Conservation (phyloP, 2,797 vertebrate genomes). For the Aulostomus chinensis region DNA sequence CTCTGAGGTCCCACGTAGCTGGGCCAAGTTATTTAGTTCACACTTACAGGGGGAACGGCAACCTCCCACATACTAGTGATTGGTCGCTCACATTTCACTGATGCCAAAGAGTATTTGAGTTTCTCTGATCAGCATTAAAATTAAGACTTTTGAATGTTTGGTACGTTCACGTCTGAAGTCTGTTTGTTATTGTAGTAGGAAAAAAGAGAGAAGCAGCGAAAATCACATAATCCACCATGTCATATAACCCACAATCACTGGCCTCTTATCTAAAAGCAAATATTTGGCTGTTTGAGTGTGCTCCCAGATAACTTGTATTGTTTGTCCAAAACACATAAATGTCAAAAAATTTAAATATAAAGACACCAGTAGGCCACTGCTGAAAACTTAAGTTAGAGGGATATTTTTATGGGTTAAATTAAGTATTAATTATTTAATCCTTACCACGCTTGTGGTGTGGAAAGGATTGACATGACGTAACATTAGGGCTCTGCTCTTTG, state of each 20-base stretch:
- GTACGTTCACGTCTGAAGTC: conserved; percentile 2
- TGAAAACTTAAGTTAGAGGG: too few relatives aligned
- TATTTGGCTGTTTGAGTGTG: conserved; percentile 68
- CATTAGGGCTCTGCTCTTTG: too few relatives aligned
- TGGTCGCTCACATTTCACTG: too few relatives aligned
- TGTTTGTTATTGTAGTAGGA: conserved; percentile 10
- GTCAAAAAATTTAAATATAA: conserved; percentile 1
- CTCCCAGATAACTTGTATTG: conserved; percentile 58
- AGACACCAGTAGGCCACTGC: too few relatives aligned
- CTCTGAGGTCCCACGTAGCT: conserved; percentile 11
- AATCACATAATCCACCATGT: conserved; percentile 40
- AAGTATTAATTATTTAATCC: too few relatives aligned
- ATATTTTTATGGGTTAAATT: too few relatives aligned
- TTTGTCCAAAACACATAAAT: conserved; percentile 57
- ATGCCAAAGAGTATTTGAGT: too few relatives aligned
- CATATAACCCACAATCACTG: conserved; percentile 43
- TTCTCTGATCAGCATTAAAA: too few relatives aligned
- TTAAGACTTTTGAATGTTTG: conserved; percentile 4
- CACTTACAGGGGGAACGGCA: too few relatives aligned
- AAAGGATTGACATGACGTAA: too few relatives aligned
- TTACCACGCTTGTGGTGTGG: too few relatives aligned
- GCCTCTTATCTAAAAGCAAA: conserved; percentile 71
- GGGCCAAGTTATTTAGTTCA: not conserved
- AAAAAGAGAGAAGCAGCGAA: conserved; percentile 24
- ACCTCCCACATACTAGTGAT: too few relatives aligned